A percentile compares a stretch with the other conserved stretches of the same genome.
phyloP scores from a whole-genome alignment of 2,797 vertebrate genomes.

The Menidia menidia region DNA sequence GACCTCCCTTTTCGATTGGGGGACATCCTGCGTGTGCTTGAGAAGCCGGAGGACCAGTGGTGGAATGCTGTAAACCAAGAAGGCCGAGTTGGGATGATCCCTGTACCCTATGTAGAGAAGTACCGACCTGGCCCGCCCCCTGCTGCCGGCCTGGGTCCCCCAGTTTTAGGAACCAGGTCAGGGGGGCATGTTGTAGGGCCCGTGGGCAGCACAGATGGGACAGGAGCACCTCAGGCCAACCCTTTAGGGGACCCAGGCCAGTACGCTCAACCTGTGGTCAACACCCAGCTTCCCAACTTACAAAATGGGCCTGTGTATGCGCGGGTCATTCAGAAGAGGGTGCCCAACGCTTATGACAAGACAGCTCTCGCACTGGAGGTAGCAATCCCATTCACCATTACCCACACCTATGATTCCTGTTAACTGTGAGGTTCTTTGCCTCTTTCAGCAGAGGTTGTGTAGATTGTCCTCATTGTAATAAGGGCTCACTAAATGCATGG shows the following conservation, averaged over 20 bases:
- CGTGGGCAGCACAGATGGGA: slow-evolving; percentile 85
- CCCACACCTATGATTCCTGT: slow-evolving; percentile 7
- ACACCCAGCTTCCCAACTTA: slow-evolving; percentile 95
- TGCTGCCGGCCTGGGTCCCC: slow-evolving; percentile 85
- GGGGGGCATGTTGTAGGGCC: slow-evolving; percentile 50
- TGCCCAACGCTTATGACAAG: slow-evolving; percentile 99
- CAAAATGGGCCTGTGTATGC: slow-evolving; percentile 98
- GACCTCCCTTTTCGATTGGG: slow-evolving; percentile 97
- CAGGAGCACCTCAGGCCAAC: slow-evolving; percentile 79
- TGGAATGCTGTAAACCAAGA: slow-evolving; percentile 96
- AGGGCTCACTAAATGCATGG: slow-evolving; percentile 62
- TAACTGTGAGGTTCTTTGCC: slow-evolving; percentile 7
- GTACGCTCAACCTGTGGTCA: slow-evolving; percentile 92
- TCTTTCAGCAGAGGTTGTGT: slow-evolving; percentile 24
- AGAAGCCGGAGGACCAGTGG: slow-evolving; percentile 99
- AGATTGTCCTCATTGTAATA: slow-evolving; percentile 42
- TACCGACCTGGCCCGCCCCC: slow-evolving; percentile 91
- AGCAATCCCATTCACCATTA: slow-evolving; percentile 64
- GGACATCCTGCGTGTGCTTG: slow-evolving; percentile 93
- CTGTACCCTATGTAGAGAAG: slow-evolving; percentile 97
- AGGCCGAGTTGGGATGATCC: slow-evolving; percentile 96
- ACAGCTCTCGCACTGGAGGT: slow-evolving; percentile 99
- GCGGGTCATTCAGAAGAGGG: slow-evolving; percentile 98
- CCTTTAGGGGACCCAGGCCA: slow-evolving; percentile 91
- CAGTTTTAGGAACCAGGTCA: slow-evolving; percentile 81